Conservation (phyloP, 2,888 invertebrate species). For the Mythimna albipuncta region DNA sequence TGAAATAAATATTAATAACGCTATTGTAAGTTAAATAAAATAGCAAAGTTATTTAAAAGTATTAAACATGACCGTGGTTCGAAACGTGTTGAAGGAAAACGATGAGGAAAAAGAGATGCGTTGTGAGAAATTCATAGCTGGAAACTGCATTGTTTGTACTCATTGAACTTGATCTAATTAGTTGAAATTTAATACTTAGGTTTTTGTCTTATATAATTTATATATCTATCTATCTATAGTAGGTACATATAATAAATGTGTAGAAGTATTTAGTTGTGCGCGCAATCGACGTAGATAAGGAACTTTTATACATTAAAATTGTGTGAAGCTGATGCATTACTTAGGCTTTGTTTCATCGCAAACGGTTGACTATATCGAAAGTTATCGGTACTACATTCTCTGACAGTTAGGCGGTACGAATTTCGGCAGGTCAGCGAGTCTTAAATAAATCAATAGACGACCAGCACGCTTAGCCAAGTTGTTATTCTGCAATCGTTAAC, state of each 20-base stretch:
- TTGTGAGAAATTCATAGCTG: neutral
- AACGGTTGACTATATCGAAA: too few species aligned
- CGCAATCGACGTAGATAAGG: too few species aligned
- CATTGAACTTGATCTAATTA: neutral
- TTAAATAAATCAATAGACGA: neutral
- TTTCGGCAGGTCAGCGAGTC: too few species aligned
- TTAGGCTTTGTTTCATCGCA: too few species aligned
- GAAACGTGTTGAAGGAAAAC: neutral
- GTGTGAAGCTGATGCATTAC: too few species aligned
- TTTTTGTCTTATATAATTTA: neutral
- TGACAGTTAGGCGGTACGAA: too few species aligned
- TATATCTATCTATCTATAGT: neutral
- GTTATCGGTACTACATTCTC: too few species aligned
- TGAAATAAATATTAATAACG: constrained; percentile 10
- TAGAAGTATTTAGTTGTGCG: too few species aligned
- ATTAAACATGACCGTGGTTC: neutral
- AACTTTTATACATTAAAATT: too few species aligned
- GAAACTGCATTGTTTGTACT: neutral
- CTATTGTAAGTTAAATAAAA: neutral
- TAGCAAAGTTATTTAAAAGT: constrained; percentile 1
- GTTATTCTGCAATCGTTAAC: too few species aligned
- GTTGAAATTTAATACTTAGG: neutral
- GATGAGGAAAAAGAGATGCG: neutral
- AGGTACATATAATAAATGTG: too few species aligned
- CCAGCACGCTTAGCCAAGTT: too few species aligned